Evolutionary conservation across 2,888 invertebrate genomes (phyloP).

Genomic region (Thyatira batis): DNA sequence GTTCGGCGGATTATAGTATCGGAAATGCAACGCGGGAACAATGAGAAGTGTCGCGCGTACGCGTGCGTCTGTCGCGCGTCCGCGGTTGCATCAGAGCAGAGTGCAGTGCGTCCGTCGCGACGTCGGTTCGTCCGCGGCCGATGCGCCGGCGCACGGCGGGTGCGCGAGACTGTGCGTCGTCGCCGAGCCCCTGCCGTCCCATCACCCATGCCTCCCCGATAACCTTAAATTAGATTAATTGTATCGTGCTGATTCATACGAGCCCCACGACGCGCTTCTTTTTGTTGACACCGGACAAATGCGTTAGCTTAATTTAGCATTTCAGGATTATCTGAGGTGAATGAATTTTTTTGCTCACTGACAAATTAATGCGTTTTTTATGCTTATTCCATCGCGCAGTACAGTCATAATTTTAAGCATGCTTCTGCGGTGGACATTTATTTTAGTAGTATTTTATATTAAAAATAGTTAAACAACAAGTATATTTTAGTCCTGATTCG

Average conservation of each 20-base stretch:
- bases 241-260: slow-evolving; percentile 78
- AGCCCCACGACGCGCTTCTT: slow-evolving; percentile 58
- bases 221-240: slow-evolving; percentile 82
- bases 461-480: no score
- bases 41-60: slow-evolving; percentile 24
- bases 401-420: not conserved
- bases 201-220: slow-evolving; percentile 69
- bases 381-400: not conserved
- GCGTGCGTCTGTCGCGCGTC: slow-evolving; percentile 31
- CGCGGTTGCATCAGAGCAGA: slow-evolving; percentile 35
- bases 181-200: slow-evolving; percentile 43
- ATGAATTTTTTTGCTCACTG: slow-evolving; percentile 46
- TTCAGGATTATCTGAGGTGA: slow-evolving; percentile 55
- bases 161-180: slow-evolving; percentile 77
- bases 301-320: slow-evolving; percentile 66
- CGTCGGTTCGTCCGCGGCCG: slow-evolving; percentile 48
- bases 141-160: slow-evolving; percentile 60
- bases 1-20: not conserved
- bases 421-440: not conserved
- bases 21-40: slow-evolving; percentile 15
- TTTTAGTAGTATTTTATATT: not conserved
- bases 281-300: slow-evolving; percentile 74
- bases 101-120: slow-evolving; percentile 35
- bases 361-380: not conserved
- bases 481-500: not conserved